Evolutionary conservation across 2,888 invertebrate genomes (phyloP).

Genomic region (Harmothoe impar): DNA sequence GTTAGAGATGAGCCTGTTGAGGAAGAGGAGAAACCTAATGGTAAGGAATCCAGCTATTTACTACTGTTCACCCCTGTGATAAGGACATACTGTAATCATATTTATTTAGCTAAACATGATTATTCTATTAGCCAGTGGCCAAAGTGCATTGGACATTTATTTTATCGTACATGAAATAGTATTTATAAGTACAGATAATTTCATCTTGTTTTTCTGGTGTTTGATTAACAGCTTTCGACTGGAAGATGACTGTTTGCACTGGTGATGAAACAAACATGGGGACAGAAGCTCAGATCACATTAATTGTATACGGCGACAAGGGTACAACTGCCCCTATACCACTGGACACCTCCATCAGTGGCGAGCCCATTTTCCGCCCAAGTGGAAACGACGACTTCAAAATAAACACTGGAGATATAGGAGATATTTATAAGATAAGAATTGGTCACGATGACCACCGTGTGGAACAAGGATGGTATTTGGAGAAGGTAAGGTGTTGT

Average conservation of each 20-base stretch:
- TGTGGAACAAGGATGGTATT: conserved; percentile 78
- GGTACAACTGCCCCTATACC: conserved; percentile 78
- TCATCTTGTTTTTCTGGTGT: too few relatives aligned
- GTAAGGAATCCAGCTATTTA: neutral
- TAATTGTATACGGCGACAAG: conserved; percentile 80
- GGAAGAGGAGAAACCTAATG: conserved; percentile 29
- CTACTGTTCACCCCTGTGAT: too few relatives aligned
- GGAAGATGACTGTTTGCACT: conserved; percentile 77
- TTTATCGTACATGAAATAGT: too few relatives aligned
- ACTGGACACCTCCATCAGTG: conserved; percentile 76
- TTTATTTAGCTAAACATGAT: too few relatives aligned
- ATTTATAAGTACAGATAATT: too few relatives aligned
- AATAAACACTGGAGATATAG: conserved; percentile 30
- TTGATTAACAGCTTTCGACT: conserved; percentile 77
- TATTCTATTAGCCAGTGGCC: too few relatives aligned
- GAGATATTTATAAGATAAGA: conserved; percentile 53
- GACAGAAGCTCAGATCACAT: conserved; percentile 76
- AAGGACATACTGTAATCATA: too few relatives aligned
- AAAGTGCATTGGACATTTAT: too few relatives aligned
- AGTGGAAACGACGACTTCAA: conserved; percentile 81
- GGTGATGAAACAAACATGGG: conserved; percentile 70
- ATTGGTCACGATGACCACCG: conserved; percentile 77
- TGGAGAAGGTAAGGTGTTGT: conserved; percentile 75
- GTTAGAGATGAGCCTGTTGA: neutral
- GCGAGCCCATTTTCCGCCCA: conserved; percentile 75